Conservation (phyloP, 2,888 invertebrate genomes). For the Plagodis pulveraria region DNA sequence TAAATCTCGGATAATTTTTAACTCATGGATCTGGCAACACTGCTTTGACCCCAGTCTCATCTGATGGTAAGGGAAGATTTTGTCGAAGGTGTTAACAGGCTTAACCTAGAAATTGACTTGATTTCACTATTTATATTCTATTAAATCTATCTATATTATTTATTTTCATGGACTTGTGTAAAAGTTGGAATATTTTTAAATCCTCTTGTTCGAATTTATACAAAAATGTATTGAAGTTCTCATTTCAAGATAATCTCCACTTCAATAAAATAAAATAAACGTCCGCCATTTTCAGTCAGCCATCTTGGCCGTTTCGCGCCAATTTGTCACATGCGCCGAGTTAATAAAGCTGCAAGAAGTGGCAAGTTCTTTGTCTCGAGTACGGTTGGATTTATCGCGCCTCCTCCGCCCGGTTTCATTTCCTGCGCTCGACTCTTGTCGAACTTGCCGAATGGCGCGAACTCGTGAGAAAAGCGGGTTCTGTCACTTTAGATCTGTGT, state of each 20-base stretch:
- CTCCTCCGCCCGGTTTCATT: slow-evolving; percentile 76
- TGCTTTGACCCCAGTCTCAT: too few species aligned
- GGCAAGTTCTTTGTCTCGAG: slow-evolving; percentile 72
- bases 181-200: too few species aligned
- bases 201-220: too few species aligned
- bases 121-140: too few species aligned
- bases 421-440: slow-evolving; percentile 79
- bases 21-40: too few species aligned
- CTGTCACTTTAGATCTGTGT: slow-evolving; percentile 13
- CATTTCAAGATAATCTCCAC: background rate
- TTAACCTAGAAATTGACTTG: too few species aligned
- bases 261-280: background rate
- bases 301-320: slow-evolving; percentile 43
- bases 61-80: too few species aligned
- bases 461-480: slow-evolving; percentile 36
- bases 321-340: slow-evolving; percentile 70
- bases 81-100: too few species aligned
- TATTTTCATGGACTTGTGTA: too few species aligned
- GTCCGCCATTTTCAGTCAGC: slow-evolving; percentile 41
- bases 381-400: slow-evolving; percentile 66
- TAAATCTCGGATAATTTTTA: too few species aligned
- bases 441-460: slow-evolving; percentile 57
- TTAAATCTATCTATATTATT: too few species aligned
- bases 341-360: slow-evolving; percentile 76
- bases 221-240: too few species aligned